Evolutionary conservation across 2,888 invertebrate species (phyloP).

Genomic region (Cryptus viduatorius): DNA sequence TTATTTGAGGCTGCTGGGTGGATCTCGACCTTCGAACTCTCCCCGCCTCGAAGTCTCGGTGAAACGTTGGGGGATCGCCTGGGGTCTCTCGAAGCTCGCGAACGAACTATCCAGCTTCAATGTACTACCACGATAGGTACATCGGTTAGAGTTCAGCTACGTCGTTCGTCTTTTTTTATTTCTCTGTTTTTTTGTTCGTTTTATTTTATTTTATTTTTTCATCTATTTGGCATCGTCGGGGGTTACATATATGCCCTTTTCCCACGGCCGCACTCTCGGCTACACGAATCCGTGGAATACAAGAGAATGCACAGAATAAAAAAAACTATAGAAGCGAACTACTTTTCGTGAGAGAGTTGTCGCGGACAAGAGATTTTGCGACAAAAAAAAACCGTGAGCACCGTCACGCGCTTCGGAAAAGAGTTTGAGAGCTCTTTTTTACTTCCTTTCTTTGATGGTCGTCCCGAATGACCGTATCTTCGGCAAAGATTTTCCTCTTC

Average conservation of each 20-base stretch:
- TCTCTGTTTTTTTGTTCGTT: background rate
- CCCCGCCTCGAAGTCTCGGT: conserved; percentile 29
- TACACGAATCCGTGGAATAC: conserved; percentile 4
- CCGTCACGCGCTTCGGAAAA: conserved; percentile 5
- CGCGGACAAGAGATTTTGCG: background rate
- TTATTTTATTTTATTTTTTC: background rate
- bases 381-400: conserved; percentile 13
- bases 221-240: conserved; percentile 19
- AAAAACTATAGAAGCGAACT: background rate
- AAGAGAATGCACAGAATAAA: background rate
- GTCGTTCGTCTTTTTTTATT: conserved; percentile 11
- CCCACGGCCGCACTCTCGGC: background rate
- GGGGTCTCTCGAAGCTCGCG: conserved; percentile 25
- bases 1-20: conserved; percentile 45
- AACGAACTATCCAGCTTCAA: conserved; percentile 21
- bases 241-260: conserved; percentile 7
- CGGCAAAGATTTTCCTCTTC: conserved; percentile 13
- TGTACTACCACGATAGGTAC: conserved; percentile 38
- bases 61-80: conserved; percentile 33
- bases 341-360: background rate
- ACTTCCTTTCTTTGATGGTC: conserved; percentile 14
- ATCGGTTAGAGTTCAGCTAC: conserved; percentile 41
- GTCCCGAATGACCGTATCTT: conserved; percentile 29
- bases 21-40: conserved; percentile 51
- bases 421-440: conserved; percentile 20